Conservation (phyloP, 2,797 vertebrate genomes). For the Danio kyathit region DNA sequence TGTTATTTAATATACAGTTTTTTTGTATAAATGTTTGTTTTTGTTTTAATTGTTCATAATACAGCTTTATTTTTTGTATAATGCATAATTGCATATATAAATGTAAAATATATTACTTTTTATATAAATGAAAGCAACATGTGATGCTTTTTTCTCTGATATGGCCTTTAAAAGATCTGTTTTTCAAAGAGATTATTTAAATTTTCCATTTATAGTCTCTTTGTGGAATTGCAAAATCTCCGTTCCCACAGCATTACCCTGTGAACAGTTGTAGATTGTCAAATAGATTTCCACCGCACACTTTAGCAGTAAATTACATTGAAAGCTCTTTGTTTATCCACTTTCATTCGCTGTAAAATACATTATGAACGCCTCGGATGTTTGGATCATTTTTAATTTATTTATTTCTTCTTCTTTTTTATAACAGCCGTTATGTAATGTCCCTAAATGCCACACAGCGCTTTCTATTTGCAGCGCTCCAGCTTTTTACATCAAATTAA, state of each 20-base stretch:
- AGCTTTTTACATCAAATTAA: slow-evolving; percentile 62
- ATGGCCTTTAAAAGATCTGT: no score
- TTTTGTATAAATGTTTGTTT: no score
- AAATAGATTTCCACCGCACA: slow-evolving; percentile 38
- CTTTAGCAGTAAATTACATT: slow-evolving; percentile 31
- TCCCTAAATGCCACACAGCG: slow-evolving; percentile 46
- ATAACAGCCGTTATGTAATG: slow-evolving; percentile 52
- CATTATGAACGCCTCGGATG: slow-evolving; percentile 50
- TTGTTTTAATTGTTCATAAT: no score
- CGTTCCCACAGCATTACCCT: slow-evolving; percentile 23
- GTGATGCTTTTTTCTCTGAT: no score
- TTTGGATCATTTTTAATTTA: slow-evolving; percentile 16
- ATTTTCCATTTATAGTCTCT: slow-evolving; percentile 36
- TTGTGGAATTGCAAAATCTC: slow-evolving; percentile 39
- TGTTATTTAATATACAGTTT: no score
- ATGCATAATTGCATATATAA: no score
- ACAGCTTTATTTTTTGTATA: no score
- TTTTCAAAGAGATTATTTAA: no score
- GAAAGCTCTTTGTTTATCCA: slow-evolving; percentile 27
- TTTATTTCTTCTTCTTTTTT: neutral
- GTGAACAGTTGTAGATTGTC: slow-evolving; percentile 32
- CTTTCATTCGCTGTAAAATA: slow-evolving; percentile 44
- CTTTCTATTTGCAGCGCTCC: slow-evolving; percentile 49
- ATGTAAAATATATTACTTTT: no score
- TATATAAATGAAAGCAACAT: no score